Evolutionary conservation across 2,797 vertebrate genomes (phyloP), one percentile per base, ranked within the genome.

Genomic region (Acrocephalus scirpaceus): DNA sequence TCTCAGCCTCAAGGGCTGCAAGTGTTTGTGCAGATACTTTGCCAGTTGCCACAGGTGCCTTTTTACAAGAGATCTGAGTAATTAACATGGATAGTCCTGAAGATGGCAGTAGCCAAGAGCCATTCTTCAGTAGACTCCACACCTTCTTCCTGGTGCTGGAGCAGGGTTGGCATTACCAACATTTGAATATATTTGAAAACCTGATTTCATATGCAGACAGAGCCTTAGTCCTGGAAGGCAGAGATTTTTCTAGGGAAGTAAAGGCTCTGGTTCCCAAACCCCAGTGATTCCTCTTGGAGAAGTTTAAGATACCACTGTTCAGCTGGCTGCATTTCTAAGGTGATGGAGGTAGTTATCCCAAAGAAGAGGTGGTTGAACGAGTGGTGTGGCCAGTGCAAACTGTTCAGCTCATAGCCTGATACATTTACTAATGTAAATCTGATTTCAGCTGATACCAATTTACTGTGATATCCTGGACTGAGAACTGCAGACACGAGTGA

Each of bases 31-130:
- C 76, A 78, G 48, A 44, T 73, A 19, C 82, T 90, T 73, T 90
- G 82, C 95, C 95, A 94, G 56, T 88, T 96, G 91, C 94, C 91
- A 82, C 94, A 95, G 71, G 88, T 93, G 82, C 79, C 81, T 79
- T 84, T 92, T 78, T 76, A 54, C 67, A 79, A 76, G 61, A 85
- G 42, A 88, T 11, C 9, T 67, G 67, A 81, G 64, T 90, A 93
- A 92, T 92, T 94, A 85, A 74, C 32, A 9, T 14, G 53, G 16
- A 40, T 76, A 44, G 80, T 79, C 71, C 74, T 61, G 77, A 93
- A 82, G 80, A 69, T 61, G 67, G 71, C 73, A 64, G 94, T n/a
- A 96, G 71, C 88, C 86, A 65, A 69, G 75, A 77, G 85, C 38
- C 12, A 25, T 86, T 61, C 67, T 93, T 81, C 34, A 34, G 34